Conservation (phyloP, 2,113 vertebrate genomes). For the Pantherophis guttatus region DNA sequence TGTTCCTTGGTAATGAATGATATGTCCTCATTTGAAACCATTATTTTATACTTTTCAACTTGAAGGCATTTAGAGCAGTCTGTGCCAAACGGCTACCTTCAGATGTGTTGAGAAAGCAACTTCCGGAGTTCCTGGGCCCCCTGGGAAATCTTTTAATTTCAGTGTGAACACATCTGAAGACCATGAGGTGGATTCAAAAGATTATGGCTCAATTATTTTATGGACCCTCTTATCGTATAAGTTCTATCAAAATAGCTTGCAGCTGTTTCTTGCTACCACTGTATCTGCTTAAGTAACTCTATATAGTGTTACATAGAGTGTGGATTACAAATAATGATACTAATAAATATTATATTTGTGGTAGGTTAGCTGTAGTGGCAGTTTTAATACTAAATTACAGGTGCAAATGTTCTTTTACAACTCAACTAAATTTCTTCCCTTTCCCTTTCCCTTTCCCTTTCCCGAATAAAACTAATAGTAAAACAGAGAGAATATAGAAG, state of each 20-base stretch:
- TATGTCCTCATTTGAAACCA: background rate
- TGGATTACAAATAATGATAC: background rate
- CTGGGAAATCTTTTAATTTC: background rate
- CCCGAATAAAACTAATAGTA: constrained; percentile 3
- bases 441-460: background rate
- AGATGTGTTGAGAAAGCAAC: background rate
- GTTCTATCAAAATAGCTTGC: background rate
- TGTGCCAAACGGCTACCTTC: background rate
- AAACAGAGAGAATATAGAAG: background rate
- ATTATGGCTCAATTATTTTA: background rate
- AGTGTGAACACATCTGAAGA: background rate
- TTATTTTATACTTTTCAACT: background rate
- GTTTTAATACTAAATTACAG: background rate
- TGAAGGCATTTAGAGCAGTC: background rate
- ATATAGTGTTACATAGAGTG: background rate
- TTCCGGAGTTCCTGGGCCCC: background rate
- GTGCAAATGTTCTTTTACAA: background rate
- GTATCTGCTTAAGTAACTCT: background rate
- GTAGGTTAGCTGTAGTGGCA: background rate
- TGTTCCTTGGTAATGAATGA: background rate
- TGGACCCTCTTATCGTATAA: background rate
- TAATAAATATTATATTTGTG: background rate
- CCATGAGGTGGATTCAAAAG: background rate
- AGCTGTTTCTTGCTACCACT: background rate
- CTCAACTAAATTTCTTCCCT: background rate